Evolutionary conservation across 2,113 vertebrate genomes (phyloP), one percentile per base, ranked within the genome.

Genomic region (Anguilla japonica): DNA sequence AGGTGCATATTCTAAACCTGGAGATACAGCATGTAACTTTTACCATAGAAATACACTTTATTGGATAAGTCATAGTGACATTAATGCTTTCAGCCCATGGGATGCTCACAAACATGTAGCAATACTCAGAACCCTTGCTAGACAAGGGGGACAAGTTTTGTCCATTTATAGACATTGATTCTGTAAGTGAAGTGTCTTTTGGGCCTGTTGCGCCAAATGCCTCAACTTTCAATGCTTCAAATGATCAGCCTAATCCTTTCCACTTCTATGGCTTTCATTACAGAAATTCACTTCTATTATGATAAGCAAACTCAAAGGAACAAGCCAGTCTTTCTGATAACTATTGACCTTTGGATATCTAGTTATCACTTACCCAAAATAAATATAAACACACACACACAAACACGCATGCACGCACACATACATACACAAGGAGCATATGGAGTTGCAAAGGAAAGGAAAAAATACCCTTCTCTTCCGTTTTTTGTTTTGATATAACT

Each of bases 81-180:
- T 86, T 91, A 91, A 93, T 93, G 93, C 93, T 90, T 93, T 43
- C 57, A 87, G 89, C 94, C 91, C 88, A 83, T 85, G 94, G 94
- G 95, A 95, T 84, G 79, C 79, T 15, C 5, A 41, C 87, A 41
- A 92, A 93, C 92, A 92, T 92, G 91, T 91, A 85, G 89, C 92
- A 91, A 91, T 89, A 90, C 91, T 84, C 87, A 78, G 88, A 86
- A 91, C 85, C 89, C 92, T 83, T 46, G 34, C 91, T 57, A 60
- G 82, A 93, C 91, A 92, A 91, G 89, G 88, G 79, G 22, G 86
- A 96, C 95, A 95, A 89, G 92, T 91, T 94, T 95, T 94, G 89
- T 95, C 94, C 94, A 96, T 95, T 96, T 95, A 91, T 91, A 90
- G 89, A 82, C 88, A 95, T 94, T 93, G 93, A 96, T 95, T 94